These are phyloP conservation scores for Lysandra coridon DNA, from an alignment of 2,888 invertebrate genomes.

Conservation along the genomic window DNA sequence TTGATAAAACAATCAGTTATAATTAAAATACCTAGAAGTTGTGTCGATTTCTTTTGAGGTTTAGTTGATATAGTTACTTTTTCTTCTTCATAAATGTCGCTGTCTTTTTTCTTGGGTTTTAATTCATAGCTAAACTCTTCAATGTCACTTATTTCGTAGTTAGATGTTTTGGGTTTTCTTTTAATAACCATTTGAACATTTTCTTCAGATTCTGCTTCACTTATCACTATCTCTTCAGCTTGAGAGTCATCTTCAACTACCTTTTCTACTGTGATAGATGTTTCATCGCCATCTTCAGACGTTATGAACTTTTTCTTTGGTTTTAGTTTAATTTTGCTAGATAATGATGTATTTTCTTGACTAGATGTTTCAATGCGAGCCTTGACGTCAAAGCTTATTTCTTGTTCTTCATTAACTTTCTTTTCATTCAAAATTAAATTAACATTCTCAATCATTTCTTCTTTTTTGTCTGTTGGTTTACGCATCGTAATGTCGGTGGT, in stretches of 20 bases:
- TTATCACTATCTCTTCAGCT: conserved; percentile 83
- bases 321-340: conserved; percentile 85
- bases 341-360: conserved; percentile 86
- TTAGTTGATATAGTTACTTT: conserved; percentile 85
- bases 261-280: conserved; percentile 83
- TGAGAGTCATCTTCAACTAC: conserved; percentile 83
- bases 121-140: conserved; percentile 82
- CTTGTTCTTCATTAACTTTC: conserved; percentile 84
- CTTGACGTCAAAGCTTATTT: conserved; percentile 70
- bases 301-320: conserved; percentile 82
- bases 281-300: conserved; percentile 85
- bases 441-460: conserved; percentile 79
- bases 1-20: neutral
- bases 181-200: conserved; percentile 75
- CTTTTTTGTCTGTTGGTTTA: conserved; percentile 60
- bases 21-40: conserved; percentile 81
- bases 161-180: conserved; percentile 74
- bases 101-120: conserved; percentile 66
- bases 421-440: conserved; percentile 86
- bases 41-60: conserved; percentile 82
- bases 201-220: conserved; percentile 82
- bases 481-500: conserved; percentile 60
- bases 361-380: conserved; percentile 74
- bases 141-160: conserved; percentile 82
- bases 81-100: conserved; percentile 82